Percentiles rank a stretch among this genome's conserved stretches.
These are phyloP conservation scores for Seira musarum DNA, from an alignment of 2,888 invertebrate genomes.

Conservation along the genomic window DNA sequence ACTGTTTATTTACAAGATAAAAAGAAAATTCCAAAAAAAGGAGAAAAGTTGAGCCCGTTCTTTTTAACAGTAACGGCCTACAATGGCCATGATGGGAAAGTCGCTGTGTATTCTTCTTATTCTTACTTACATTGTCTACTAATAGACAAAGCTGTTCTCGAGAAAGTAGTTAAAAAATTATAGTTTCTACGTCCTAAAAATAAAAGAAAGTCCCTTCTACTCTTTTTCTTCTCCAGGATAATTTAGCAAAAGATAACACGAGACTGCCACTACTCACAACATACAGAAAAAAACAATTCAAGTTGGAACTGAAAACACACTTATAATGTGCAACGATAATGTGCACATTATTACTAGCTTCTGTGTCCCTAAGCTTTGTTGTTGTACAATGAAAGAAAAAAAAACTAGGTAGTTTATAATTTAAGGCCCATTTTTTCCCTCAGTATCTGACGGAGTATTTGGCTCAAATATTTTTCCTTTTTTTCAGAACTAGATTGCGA, in stretches of 20 bases:
- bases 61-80: conserved; percentile 4
- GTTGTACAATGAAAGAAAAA: conserved; percentile 17
- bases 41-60: background rate
- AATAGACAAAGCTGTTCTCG: background rate
- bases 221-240: conserved; percentile 15
- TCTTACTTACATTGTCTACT: background rate
- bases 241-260: conserved; percentile 47
- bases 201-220: background rate
- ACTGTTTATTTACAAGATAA: conserved; percentile 9
- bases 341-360: conserved; percentile 48
- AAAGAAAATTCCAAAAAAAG: background rate
- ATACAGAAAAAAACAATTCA: no score
- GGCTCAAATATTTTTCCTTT: background rate
- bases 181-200: no score
- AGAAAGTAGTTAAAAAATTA: conserved; percentile 15
- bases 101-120: background rate
- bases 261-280: conserved; percentile 4
- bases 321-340: conserved; percentile 47
- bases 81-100: background rate
- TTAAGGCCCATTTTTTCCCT: conserved; percentile 25
- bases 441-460: background rate
- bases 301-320: background rate
- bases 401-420: conserved; percentile 36
- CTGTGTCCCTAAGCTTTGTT: background rate
- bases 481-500: no score